phyloP scores from a whole-genome alignment of 2,113 vertebrate species.

The Nyctibius bracteatus region DNA sequence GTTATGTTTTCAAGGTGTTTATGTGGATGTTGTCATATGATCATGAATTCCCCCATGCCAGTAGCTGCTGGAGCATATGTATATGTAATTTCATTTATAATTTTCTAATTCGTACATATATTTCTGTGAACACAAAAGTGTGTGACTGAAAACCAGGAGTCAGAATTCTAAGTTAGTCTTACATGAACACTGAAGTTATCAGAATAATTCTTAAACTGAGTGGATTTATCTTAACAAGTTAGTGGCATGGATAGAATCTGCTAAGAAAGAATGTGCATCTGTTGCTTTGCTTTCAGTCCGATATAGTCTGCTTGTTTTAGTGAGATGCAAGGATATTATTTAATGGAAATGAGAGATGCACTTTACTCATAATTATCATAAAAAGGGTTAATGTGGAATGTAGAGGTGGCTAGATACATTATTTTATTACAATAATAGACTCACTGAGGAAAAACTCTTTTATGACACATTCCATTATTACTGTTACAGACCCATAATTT shows the following conservation, averaged over 20 bases:
- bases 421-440: conserved; percentile 29
- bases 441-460: conserved; percentile 6
- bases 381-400: conserved; percentile 38
- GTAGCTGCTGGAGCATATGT: not conserved
- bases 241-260: not conserved
- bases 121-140: not conserved
- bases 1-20: not conserved
- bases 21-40: not conserved
- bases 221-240: conserved; percentile 10
- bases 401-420: not conserved
- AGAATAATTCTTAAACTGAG: not conserved
- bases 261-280: not conserved
- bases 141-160: not conserved
- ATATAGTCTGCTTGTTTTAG: not conserved
- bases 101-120: not conserved
- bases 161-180: not conserved
- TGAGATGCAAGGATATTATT: not conserved
- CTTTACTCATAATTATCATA: conserved; percentile 16
- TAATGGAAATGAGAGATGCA: not conserved
- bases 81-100: not conserved
- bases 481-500: conserved; percentile 46
- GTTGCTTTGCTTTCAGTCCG: not conserved
- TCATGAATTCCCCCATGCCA: not conserved
- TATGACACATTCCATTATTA: conserved; percentile 21
- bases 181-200: not conserved